phyloP scores from a whole-genome alignment of 2,113 vertebrate genomes.

The Ptilorrhoa leucosticta region DNA sequence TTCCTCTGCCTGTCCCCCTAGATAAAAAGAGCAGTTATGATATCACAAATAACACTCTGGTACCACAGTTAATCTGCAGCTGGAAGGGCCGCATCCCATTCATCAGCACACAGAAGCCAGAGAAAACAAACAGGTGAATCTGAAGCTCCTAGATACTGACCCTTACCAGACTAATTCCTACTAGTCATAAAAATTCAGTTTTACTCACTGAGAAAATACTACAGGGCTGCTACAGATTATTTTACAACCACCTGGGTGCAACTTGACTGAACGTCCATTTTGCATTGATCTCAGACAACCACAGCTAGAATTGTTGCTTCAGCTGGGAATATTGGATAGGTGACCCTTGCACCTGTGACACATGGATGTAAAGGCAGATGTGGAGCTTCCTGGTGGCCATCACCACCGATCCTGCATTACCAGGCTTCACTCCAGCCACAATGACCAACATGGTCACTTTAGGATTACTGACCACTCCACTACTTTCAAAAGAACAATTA shows the following conservation, averaged over 20 bases:
- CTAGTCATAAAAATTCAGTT: background rate
- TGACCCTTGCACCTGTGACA: fast-evolving
- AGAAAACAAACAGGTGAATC: background rate
- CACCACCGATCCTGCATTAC: fast-evolving
- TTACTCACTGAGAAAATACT: background rate
- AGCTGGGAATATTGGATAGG: background rate
- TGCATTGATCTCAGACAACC: background rate
- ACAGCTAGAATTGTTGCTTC: background rate
- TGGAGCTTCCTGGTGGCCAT: background rate
- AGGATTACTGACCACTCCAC: background rate
- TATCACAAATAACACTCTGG: background rate
- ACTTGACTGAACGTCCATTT: fast-evolving
- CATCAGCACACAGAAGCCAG: background rate
- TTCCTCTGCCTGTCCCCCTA: background rate
- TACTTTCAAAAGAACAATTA: background rate
- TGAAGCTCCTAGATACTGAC: background rate
- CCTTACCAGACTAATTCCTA: background rate
- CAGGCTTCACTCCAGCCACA: background rate
- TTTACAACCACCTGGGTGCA: background rate
- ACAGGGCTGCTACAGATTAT: background rate
- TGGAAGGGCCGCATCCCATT: background rate
- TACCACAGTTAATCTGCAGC: background rate
- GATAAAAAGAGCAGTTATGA: background rate
- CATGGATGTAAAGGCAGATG: fast-evolving
- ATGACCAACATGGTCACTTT: fast-evolving